Base-by-base conservation (phyloP, 1,140 invertebrate species). In the Gryllus bimaculatus region DNA sequence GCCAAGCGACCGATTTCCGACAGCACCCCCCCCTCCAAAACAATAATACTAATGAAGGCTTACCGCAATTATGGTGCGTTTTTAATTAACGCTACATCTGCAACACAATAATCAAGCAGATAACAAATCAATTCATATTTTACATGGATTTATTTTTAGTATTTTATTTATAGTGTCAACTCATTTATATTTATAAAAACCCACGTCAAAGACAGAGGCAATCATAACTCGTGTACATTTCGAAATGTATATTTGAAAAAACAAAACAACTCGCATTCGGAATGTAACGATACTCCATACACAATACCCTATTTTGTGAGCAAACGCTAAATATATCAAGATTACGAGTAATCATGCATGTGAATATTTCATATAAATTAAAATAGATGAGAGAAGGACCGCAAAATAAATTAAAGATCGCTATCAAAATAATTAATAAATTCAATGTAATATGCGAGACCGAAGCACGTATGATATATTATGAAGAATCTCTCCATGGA, bases 341-440 rank as follows among this genome's bases (percentile, higher is more conserved):
- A 66, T 66, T 66, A 66, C 54, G 54, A 66, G 54, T 66, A 66
- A 66, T 66, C 54, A 66, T 18, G 54, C 54, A 66, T 66, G 54
- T 18, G 54, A 66, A 66, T 66, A 66, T 66, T 66, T 66, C 54
- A 66, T 66, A 66, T 66, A 66, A 66, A 66, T 66, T 66, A 66
- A 66, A 66, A 66, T 66, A 66, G 54, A 13, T 13, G 54, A 66
- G 54, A 10, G 54, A 66, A 66, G 18, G 54, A 66, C 54, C 54
- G 18, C 54, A 66, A 66, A 66, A 66, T 66, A 66, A 66, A 66
- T 66, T 66, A 66, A 66, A 66, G 54, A 66, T 66, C 54, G 54
- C 54, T 66, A 66, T 66, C 54, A 66, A 66, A 66, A 66, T 66
- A 66, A 66, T 66, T 66, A 66, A 66, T 66, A 66, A 66, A 66